These are phyloP conservation scores for Leucania comma DNA, from an alignment of 2,888 invertebrate genomes.

Conservation along the genomic window DNA sequence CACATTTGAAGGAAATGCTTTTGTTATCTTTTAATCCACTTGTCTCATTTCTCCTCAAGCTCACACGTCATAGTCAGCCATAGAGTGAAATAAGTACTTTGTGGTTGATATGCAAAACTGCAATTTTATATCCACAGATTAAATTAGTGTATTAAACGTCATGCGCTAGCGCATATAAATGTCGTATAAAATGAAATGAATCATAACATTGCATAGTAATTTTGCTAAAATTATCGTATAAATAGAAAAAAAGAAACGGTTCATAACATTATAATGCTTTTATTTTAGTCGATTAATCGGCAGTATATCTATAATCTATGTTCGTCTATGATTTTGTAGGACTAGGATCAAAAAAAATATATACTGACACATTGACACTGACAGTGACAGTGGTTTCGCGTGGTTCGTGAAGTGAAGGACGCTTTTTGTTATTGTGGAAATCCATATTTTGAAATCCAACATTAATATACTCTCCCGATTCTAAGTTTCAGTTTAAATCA, in stretches of 20 bases:
- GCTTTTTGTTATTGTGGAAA: constrained; percentile 14
- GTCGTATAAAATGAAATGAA: too few relatives aligned
- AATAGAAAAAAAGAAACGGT: too few relatives aligned
- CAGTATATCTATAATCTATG: not conserved
- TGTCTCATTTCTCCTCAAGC: constrained; percentile 30
- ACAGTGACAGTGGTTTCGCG: not conserved
- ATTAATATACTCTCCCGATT: constrained; percentile 1
- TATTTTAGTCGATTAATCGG: constrained; percentile 32
- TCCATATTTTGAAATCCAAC: not conserved
- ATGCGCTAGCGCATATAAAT: constrained; percentile 13
- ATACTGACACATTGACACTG: not conserved
- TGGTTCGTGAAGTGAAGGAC: not conserved
- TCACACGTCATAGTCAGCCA: constrained; percentile 53
- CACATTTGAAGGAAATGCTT: constrained; percentile 29
- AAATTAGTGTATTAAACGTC: not conserved
- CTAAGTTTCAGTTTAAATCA: constrained; percentile 33
- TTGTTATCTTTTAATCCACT: constrained; percentile 44
- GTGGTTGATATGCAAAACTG: too few relatives aligned
- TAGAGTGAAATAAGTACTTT: too few relatives aligned
- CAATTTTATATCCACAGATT: constrained; percentile 18
- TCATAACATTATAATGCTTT: not conserved
- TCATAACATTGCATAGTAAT: not conserved
- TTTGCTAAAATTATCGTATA: too few relatives aligned
- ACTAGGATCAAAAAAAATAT: not conserved
- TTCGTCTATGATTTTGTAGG: not conserved